Percentiles rank a stretch among this genome's conserved stretches.
Evolutionary conservation across 2,113 vertebrate species (phyloP).

Genomic region (Microcebus jonahi): DNA sequence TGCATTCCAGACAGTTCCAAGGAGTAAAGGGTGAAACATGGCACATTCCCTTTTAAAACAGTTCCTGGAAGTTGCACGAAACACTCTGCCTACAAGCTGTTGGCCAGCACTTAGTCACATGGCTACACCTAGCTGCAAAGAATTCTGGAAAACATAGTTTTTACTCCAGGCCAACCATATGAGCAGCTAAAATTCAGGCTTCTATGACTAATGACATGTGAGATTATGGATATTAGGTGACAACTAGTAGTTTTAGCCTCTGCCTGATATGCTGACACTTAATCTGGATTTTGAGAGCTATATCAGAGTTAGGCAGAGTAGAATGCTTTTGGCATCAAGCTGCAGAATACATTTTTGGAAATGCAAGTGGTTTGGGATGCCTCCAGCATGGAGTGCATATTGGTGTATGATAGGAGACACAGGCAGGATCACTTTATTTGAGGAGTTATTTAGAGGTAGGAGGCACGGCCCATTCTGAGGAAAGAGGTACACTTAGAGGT

Average conservation of each 20-base stretch:
- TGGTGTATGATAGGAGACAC: background rate
- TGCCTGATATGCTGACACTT: background rate
- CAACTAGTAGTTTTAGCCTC: background rate
- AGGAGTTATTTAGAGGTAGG: background rate
- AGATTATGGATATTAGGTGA: background rate
- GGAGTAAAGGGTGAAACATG: background rate
- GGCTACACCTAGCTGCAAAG: conserved; percentile 2
- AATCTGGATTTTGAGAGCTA: background rate
- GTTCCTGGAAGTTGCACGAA: background rate
- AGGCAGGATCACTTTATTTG: background rate
- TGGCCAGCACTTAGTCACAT: background rate
- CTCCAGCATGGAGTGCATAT: background rate
- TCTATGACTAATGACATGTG: background rate
- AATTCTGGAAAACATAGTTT: conserved; percentile 33
- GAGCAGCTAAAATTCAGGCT: background rate
- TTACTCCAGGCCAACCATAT: background rate
- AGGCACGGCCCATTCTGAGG: background rate
- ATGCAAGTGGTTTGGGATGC: background rate
- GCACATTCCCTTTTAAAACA: background rate
- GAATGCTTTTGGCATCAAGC: background rate
- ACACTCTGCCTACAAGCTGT: background rate
- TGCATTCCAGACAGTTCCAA: background rate
- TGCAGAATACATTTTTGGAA: background rate
- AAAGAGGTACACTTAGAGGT: background rate
- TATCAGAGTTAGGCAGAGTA: background rate